Conservation (phyloP, 2,888 invertebrate genomes). For the Cantharis rufa region DNA sequence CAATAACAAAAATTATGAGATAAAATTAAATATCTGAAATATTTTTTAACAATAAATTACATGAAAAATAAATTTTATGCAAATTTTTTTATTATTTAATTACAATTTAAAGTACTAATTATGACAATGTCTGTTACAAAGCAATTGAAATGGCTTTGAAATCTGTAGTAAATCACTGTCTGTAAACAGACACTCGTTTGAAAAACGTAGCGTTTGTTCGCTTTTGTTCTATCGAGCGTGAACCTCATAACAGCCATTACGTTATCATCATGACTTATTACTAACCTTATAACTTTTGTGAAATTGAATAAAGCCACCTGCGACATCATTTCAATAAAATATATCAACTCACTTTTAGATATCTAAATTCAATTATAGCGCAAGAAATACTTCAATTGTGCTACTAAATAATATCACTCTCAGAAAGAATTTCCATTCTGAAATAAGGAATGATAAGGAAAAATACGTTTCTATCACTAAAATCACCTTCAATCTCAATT, state of each 20-base stretch:
- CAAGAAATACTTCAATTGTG: slow-evolving; percentile 35
- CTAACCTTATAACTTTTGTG: slow-evolving; percentile 43
- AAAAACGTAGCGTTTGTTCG: slow-evolving; percentile 40
- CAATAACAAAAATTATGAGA: no score
- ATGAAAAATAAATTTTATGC: no score
- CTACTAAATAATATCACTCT: slow-evolving; percentile 25
- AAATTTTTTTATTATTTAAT: no score
- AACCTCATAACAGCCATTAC: slow-evolving; percentile 49
- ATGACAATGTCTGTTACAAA: slow-evolving; percentile 16
- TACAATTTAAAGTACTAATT: slow-evolving; percentile 21
- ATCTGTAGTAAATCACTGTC: slow-evolving; percentile 38
- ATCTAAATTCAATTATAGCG: slow-evolving; percentile 47
- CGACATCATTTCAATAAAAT: slow-evolving; percentile 53
- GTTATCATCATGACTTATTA: slow-evolving; percentile 50
- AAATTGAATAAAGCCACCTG: slow-evolving; percentile 48
- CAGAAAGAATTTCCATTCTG: slow-evolving; percentile 15
- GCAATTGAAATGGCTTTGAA: slow-evolving; percentile 21
- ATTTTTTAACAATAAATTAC: no score
- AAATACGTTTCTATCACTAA: slow-evolving; percentile 7
- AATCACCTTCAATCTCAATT: background rate
- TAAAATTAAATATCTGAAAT: no score
- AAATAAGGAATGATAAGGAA: slow-evolving; percentile 8
- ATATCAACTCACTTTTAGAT: slow-evolving; percentile 44
- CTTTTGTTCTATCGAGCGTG: slow-evolving; percentile 45
- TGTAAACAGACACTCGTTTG: slow-evolving; percentile 45